These are phyloP conservation scores for Mycteria americana DNA, from an alignment of 2,797 vertebrate genomes.

Conservation along the genomic window DNA sequence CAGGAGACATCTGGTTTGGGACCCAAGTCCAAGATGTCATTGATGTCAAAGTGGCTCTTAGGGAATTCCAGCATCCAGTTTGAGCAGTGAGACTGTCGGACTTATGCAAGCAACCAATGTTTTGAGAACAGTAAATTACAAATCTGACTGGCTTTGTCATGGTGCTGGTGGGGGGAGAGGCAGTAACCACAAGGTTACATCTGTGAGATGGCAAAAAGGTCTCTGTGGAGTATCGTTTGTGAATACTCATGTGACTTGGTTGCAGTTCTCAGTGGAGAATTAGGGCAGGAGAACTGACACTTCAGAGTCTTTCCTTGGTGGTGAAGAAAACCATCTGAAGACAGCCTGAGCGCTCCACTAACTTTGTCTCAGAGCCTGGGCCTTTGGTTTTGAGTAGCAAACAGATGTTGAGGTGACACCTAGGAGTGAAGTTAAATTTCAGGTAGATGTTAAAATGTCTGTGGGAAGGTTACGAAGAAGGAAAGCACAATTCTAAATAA, in stretches of 20 bases:
- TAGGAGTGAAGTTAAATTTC: background rate
- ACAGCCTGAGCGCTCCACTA: background rate
- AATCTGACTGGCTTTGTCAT: background rate
- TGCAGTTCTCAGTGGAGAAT: background rate
- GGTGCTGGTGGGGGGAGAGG: background rate
- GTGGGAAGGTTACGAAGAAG: background rate
- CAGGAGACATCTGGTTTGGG: background rate
- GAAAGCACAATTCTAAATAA: background rate
- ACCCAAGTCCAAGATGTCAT: background rate
- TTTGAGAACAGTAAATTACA: background rate
- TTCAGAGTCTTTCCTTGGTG: background rate
- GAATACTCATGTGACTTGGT: background rate
- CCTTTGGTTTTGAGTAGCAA: background rate
- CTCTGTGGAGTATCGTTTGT: background rate
- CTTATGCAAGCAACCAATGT: background rate
- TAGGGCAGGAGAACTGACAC: background rate
- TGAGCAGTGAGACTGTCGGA: background rate
- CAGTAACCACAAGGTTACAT: background rate
- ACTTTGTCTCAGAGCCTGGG: background rate
- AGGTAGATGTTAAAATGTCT: accelerated
- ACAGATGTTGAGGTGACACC: background rate
- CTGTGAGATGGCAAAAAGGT: background rate
- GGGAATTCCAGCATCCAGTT: background rate
- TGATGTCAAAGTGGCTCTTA: background rate
- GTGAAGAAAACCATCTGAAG: background rate